These are phyloP conservation scores for Tichodroma muraria DNA, from an alignment of 2,113 vertebrate genomes.

Conservation along the genomic window DNA sequence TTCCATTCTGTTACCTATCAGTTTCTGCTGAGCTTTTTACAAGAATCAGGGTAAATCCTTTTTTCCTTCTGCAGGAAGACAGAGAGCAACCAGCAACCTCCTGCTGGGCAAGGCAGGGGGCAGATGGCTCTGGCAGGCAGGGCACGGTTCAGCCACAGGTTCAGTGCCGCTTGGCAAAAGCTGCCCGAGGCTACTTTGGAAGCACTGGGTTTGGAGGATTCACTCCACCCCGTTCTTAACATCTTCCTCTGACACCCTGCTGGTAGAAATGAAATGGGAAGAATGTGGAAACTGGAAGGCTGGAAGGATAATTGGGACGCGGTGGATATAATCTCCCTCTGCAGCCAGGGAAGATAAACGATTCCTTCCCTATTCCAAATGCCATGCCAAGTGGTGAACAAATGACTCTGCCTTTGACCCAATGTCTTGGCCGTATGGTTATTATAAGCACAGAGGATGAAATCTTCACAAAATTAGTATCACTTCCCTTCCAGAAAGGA, in stretches of 20 bases:
- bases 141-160: not conserved
- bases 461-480: not conserved
- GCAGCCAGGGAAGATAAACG: not conserved
- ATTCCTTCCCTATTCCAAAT: not conserved
- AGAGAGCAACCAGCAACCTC: not conserved
- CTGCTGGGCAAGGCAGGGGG: not conserved
- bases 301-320: not conserved
- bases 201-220: not conserved
- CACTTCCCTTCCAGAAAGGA: not conserved
- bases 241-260: not conserved
- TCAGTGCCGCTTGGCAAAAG: not conserved
- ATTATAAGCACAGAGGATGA: not conserved
- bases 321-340: not conserved
- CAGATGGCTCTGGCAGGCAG: not conserved
- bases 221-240: not conserved
- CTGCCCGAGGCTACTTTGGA: not conserved
- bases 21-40: not conserved
- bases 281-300: not conserved
- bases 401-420: constrained; percentile 1
- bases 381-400: not conserved
- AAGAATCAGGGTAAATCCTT: not conserved
- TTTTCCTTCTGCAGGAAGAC: not conserved
- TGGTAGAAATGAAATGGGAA: not conserved
- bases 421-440: not conserved
- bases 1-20: not conserved